Conservation (phyloP, 2,113 vertebrate genomes). For the Catharus bicknelli region DNA sequence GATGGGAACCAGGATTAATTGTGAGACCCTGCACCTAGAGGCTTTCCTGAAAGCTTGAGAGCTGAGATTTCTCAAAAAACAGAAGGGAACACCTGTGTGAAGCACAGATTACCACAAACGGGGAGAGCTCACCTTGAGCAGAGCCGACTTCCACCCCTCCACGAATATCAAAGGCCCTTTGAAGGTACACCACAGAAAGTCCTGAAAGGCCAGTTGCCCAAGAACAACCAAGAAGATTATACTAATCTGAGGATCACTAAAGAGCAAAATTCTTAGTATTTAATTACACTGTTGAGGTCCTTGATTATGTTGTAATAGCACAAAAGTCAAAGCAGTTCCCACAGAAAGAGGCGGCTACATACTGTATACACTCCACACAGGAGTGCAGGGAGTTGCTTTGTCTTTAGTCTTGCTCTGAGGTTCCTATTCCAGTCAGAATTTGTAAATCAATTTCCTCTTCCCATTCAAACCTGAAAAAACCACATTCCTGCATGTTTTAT, state of each 20-base stretch:
- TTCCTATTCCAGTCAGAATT: slow-evolving; percentile 44
- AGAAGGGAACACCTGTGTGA: neutral
- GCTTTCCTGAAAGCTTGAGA: neutral
- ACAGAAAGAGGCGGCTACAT: neutral
- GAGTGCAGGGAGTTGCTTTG: slow-evolving; percentile 3
- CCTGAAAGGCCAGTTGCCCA: slow-evolving; percentile 24
- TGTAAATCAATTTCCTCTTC: slow-evolving; percentile 70
- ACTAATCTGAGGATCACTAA: slow-evolving; percentile 14
- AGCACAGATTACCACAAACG: neutral
- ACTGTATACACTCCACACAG: neutral
- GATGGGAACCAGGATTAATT: neutral
- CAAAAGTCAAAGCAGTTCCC: slow-evolving; percentile 37
- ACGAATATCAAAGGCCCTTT: neutral
- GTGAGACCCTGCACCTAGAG: neutral
- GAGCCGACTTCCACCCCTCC: neutral
- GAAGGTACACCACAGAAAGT: neutral
- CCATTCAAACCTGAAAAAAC: slow-evolving; percentile 37
- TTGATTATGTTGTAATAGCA: slow-evolving; percentile 18
- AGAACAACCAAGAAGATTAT: slow-evolving; percentile 5
- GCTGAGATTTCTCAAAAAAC: neutral
- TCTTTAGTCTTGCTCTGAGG: slow-evolving; percentile 24
- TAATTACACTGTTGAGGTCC: slow-evolving; percentile 9
- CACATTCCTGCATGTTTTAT: slow-evolving; percentile 68
- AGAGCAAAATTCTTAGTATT: slow-evolving; percentile 1
- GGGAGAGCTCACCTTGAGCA: neutral